Percentiles rank a stretch among this genome's conserved stretches.
phyloP scores from a whole-genome alignment of 2,888 invertebrate genomes.

The Odontothrips loti region DNA sequence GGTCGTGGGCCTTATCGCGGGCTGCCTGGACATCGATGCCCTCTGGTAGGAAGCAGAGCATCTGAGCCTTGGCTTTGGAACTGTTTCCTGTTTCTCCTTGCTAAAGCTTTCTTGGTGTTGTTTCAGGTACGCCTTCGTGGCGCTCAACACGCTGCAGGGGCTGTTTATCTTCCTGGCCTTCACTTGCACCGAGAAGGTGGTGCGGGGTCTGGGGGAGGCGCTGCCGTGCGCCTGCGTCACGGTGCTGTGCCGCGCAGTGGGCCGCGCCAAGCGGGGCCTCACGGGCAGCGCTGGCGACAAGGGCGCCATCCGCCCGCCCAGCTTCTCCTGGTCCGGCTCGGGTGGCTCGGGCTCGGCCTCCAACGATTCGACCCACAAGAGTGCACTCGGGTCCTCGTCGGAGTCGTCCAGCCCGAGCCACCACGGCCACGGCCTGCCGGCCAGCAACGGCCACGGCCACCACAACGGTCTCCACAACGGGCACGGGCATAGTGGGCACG shows the following conservation, averaged over 20 bases:
- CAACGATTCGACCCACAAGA: constrained; percentile 19
- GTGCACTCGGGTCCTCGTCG: background rate
- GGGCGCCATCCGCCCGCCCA: constrained; percentile 38
- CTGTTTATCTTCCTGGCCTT: constrained; percentile 51
- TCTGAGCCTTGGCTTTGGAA: background rate
- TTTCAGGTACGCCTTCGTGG: constrained; percentile 46
- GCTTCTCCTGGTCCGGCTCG: constrained; percentile 41
- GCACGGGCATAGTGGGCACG: background rate
- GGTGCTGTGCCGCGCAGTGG: background rate
- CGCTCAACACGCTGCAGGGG: constrained; percentile 50
- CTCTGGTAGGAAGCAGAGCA: constrained; percentile 43
- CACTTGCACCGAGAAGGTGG: constrained; percentile 49
- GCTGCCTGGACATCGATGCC: constrained; percentile 45
- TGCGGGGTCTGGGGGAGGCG: constrained; percentile 40
- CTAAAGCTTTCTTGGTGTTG: background rate
- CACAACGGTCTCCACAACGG: constrained; percentile 8
- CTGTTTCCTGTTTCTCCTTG: background rate
- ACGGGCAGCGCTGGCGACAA: background rate
- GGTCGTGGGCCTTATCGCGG: constrained; percentile 49
- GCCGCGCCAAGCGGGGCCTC: constrained; percentile 26
- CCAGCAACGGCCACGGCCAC: background rate
- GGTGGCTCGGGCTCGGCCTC: constrained; percentile 9
- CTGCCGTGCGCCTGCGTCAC: constrained; percentile 33
- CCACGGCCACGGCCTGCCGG: background rate
- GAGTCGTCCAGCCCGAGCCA: constrained; percentile 18